phyloP scores from a whole-genome alignment of 2,797 vertebrate species.

The Eulemur albifrons region DNA sequence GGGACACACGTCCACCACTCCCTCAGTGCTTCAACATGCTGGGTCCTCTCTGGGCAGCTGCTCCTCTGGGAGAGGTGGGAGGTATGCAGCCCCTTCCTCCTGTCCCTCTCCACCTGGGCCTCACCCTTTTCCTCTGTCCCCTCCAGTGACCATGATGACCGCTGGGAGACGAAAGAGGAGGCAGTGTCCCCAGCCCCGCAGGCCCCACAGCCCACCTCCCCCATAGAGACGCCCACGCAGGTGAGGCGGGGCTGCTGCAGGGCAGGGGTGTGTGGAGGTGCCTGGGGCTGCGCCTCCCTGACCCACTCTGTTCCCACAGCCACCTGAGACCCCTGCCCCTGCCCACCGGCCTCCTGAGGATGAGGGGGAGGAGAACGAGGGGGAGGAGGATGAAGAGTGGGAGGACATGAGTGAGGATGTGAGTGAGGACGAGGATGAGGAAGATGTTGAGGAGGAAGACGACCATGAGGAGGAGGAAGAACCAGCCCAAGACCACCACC shows the following conservation, averaged over 20 bases:
- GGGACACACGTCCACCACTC: fast-evolving
- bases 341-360: slow-evolving; percentile 72
- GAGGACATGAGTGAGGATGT: slow-evolving; percentile 9
- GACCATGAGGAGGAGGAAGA: slow-evolving; percentile 29
- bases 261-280: neutral
- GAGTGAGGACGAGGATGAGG: slow-evolving; percentile 24
- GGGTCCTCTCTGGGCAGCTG: neutral
- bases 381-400: slow-evolving; percentile 55
- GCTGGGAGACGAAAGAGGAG: slow-evolving; percentile 89
- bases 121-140: neutral
- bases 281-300: fast-evolving
- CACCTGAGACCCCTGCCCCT: neutral
- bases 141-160: slow-evolving; percentile 93
- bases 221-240: neutral
- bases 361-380: slow-evolving; percentile 79
- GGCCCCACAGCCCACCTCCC: neutral
- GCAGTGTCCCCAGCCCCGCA: neutral
- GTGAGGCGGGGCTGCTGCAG: neutral
- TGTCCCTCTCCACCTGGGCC: too few species aligned
- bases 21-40: fast-evolving
- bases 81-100: neutral
- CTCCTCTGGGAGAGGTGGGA: neutral
- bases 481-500: neutral
- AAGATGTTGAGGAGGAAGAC: slow-evolving; percentile 42
- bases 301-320: slow-evolving; percentile 43